Evolutionary conservation across 37 sponge, comb jelly and placozoan species (phyloP), one percentile per base, ranked within the genome.

Genomic region (Haliclona indistincta): DNA sequence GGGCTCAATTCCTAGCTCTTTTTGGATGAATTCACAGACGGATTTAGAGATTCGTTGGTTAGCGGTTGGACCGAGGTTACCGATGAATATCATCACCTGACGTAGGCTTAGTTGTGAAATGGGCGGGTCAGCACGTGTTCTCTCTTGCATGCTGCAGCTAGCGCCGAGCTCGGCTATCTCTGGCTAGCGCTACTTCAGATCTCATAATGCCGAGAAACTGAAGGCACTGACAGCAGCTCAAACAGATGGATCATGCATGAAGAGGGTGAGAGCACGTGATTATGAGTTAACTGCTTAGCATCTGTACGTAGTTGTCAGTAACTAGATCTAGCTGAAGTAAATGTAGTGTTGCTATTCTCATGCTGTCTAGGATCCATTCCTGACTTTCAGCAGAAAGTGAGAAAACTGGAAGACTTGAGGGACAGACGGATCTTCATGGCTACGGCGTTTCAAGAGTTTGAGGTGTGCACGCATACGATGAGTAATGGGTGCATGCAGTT

Each of bases 351-450:
- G n/a, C n/a, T n/a, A n/a, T 2, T 38, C 1, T 22, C 54, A n/a
- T n/a, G 5, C 40, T 58, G 52, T 56, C 8, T 43, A 84, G 84
- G 89, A 0, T 64, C 78, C 11, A 72, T 78, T 36, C 53, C 74
- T 41, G 89, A 90, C 49, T 90, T 76, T 70, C 15, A 64, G 43
- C 36, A 56, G 22, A 25, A 54, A 5, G 64, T 80, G 34, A 60
- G 37, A 17, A 65, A 84, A 40, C 63, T 84, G 10, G 66, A 76
- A 29, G 45, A 44, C 20, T 34, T 70, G 2, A 58, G 71, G 33
- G 81, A 84, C 35, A 74, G 80, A 7, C 38, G 90, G 43, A 68
- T 80, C 20, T 84, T 84, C 64, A 81, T 81, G 43, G 86, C 85
- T 15, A 77, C 76, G 36, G 54, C 39, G 47, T 78, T 78, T 42